Evolutionary conservation across 2,888 invertebrate genomes (phyloP).

Genomic region (Limenitis camilla): DNA sequence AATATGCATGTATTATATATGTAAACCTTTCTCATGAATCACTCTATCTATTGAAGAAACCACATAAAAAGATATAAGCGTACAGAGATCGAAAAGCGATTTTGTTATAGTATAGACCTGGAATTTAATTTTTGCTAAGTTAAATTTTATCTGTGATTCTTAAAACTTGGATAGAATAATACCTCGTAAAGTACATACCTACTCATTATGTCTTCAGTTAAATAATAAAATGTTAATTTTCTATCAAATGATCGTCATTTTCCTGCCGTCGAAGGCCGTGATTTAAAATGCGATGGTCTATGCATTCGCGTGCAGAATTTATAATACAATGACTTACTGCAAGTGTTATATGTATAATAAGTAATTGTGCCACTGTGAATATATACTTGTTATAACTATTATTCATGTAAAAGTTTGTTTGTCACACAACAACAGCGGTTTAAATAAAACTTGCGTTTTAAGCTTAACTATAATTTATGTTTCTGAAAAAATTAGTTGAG

Average conservation of each 20-base stretch:
- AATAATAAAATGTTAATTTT: conserved; percentile 56
- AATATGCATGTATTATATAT: no score
- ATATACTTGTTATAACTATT: conserved; percentile 3
- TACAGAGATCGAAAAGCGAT: no score
- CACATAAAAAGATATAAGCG: no score
- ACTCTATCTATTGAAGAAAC: no score
- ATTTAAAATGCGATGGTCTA: conserved; percentile 30
- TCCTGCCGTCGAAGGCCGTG: conserved; percentile 54
- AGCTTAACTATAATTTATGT: no score
- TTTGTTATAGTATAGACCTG: no score
- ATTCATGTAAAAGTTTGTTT: background rate
- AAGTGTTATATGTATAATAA: conserved; percentile 20
- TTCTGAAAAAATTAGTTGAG: no score
- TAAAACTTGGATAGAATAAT: background rate
- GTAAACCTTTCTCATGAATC: no score
- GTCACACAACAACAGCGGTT: no score
- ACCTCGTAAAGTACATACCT: background rate
- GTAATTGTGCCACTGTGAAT: conserved; percentile 13
- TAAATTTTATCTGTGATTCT: no score
- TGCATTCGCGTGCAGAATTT: conserved; percentile 26
- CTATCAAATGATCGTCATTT: conserved; percentile 51
- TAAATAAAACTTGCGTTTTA: no score
- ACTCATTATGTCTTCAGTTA: conserved; percentile 25
- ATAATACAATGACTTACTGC: conserved; percentile 27
- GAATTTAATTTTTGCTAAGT: no score